Base-by-base conservation (phyloP, 2,888 invertebrate species). In the Diarsia rubi region DNA sequence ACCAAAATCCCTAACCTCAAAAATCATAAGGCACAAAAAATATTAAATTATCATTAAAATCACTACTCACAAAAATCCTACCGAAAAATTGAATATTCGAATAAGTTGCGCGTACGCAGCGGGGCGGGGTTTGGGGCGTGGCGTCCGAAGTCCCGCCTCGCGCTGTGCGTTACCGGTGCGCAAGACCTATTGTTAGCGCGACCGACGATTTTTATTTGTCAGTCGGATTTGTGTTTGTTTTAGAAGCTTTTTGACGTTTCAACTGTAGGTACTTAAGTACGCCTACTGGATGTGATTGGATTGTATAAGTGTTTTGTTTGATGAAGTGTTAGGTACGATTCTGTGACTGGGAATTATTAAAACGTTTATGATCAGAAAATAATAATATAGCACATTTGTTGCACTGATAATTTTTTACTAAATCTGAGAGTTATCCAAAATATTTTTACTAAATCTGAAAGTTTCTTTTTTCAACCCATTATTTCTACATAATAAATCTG, bases 131-230 rank as follows among this genome's bases (percentile, higher is more conserved):
- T 89, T 92, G 85, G 86, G 95, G 95, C 95, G 95, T 93, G 94
- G 94, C 91, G 83, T 88, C 70, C 16, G 9, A 69, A 75, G 92
- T 71, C 86, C 95, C 88, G 93, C 95, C 95, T 89, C 86, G 88
- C 90, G 90, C 91, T 89, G 96, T 96, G 96, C 94, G 85, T 91
- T 96, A 96, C 95, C 93, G 95, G 90, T 88, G 79, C 88, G 78
- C 74, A 84, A 85, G 72, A 84, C 88, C 91, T 93, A 94, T 94
- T 95, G 94, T 94, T 93, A 87, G 89, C 88, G 77, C 75, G 75
- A 81, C 75, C 71, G 75, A 75, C 78, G 72, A 65, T 81, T 88
- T 86, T 87, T 87, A 88, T 87, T 87, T 81, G 87, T 87, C 84
- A 73, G 80, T 79, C 27, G 68, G 79, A 81, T 31, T 65, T 74